A percentile compares a stretch with the other conserved stretches of the same genome.
Conservation (phyloP, 1,140 invertebrate species). For the Drosophila setifemur region DNA sequence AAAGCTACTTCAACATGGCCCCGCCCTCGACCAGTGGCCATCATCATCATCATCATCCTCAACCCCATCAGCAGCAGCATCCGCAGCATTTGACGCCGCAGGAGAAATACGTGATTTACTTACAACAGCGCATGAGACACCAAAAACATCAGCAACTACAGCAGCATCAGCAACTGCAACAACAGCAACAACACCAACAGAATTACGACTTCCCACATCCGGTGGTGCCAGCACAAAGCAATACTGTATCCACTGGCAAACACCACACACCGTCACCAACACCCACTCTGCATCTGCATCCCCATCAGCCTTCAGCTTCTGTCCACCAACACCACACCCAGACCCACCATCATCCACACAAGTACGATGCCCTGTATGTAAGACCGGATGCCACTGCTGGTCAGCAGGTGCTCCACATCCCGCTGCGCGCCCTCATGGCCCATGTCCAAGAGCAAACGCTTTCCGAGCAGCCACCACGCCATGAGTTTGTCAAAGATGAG, state of each 20-base stretch:
- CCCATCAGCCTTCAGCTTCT: slow-evolving; percentile 34
- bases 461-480: slow-evolving; percentile 31
- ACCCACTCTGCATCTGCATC: slow-evolving; percentile 36
- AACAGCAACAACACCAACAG: slow-evolving; percentile 33
- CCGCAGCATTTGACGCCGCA: slow-evolving; percentile 69
- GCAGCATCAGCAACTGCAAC: slow-evolving; percentile 43
- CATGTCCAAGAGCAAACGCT: slow-evolving; percentile 49
- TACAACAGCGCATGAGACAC: slow-evolving; percentile 75
- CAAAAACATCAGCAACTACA: slow-evolving; percentile 69
- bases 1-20: slow-evolving; percentile 68
- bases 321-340: slow-evolving; percentile 41
- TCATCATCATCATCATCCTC: slow-evolving; percentile 14
- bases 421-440: slow-evolving; percentile 55
- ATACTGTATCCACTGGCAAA: slow-evolving; percentile 51
- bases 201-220: slow-evolving; percentile 44
- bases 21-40: slow-evolving; percentile 26
- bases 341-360: slow-evolving; percentile 38
- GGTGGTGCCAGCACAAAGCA: slow-evolving; percentile 57
- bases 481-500: slow-evolving; percentile 36
- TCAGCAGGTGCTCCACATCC: slow-evolving; percentile 70
- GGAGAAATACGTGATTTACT: slow-evolving; percentile 79
- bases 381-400: slow-evolving; percentile 33
- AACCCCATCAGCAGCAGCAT: slow-evolving; percentile 11
- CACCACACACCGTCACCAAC: slow-evolving; percentile 35
- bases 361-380: slow-evolving; percentile 47